Evolutionary conservation across 2,113 vertebrate species (phyloP).

Genomic region (Cromileptes altivelis): DNA sequence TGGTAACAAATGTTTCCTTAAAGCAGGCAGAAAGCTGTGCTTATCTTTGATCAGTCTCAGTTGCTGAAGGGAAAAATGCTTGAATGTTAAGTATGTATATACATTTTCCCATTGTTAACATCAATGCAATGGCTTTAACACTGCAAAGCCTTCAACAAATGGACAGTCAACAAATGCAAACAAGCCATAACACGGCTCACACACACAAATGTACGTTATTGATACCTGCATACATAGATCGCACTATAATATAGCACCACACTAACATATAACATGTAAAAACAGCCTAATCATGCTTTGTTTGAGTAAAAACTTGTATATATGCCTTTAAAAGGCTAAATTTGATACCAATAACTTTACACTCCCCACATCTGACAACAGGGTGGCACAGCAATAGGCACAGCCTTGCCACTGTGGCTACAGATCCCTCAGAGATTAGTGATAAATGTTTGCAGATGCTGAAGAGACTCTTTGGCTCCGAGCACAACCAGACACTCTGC

Average conservation of each 20-base stretch:
- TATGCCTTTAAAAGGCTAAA: slow-evolving; percentile 20
- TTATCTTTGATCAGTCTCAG: slow-evolving; percentile 11
- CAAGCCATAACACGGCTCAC: background rate
- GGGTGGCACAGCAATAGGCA: slow-evolving; percentile 23
- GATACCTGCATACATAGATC: background rate
- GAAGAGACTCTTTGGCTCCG: slow-evolving; percentile 19
- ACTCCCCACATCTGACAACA: slow-evolving; percentile 26
- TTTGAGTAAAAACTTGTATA: background rate
- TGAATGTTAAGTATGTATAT: background rate
- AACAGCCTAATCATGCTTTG: background rate
- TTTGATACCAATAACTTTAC: slow-evolving; percentile 18
- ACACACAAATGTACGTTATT: background rate
- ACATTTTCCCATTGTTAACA: background rate
- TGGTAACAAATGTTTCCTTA: slow-evolving; percentile 23
- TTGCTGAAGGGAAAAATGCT: slow-evolving; percentile 3
- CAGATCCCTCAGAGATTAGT: slow-evolving; percentile 50
- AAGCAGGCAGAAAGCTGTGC: slow-evolving; percentile 10
- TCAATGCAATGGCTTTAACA: background rate
- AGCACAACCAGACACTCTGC: slow-evolving; percentile 22
- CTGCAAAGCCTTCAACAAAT: background rate
- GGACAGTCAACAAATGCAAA: background rate
- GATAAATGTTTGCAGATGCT: slow-evolving; percentile 65
- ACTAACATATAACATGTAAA: background rate
- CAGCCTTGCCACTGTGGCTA: slow-evolving; percentile 14
- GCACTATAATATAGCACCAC: background rate